A percentile compares a stretch with the other conserved stretches of the same genome.
Conservation (phyloP, 2,888 invertebrate species). For the Venustoraphidia nigricollis region DNA sequence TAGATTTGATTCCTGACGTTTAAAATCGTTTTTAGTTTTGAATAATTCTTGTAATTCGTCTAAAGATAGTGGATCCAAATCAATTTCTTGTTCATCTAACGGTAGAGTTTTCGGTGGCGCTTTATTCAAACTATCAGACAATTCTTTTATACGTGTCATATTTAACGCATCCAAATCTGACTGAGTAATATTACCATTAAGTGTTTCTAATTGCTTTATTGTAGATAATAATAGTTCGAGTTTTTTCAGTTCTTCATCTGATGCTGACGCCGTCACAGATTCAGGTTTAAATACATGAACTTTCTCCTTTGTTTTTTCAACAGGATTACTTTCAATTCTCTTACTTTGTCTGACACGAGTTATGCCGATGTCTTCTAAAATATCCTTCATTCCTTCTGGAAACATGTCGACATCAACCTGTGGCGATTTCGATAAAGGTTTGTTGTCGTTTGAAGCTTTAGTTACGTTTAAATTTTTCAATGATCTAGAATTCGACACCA, state of each 20-base stretch:
- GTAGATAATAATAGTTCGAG: conserved; percentile 31
- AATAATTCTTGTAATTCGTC: conserved; percentile 17
- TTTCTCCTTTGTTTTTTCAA: conserved; percentile 7
- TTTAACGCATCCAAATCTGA: conserved; percentile 28
- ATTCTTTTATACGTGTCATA: conserved; percentile 21
- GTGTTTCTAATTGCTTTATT: conserved; percentile 26
- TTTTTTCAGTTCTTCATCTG: conserved; percentile 34
- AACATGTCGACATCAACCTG: conserved; percentile 22
- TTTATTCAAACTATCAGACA: conserved; percentile 21
- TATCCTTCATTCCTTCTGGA: conserved; percentile 21
- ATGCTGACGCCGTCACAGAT: conserved; percentile 16
- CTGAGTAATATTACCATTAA: conserved; percentile 25
- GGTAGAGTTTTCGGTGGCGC: conserved; percentile 13
- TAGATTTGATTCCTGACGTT: conserved; percentile 28
- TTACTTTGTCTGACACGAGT: conserved; percentile 6
- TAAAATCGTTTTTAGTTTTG: conserved; percentile 32
- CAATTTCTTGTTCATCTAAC: conserved; percentile 19
- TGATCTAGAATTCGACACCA: conserved; percentile 17
- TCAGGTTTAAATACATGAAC: conserved; percentile 21
- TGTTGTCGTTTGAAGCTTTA: neutral
- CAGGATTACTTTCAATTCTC: conserved; percentile 6
- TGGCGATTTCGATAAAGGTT: conserved; percentile 18
- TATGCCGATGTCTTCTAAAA: conserved; percentile 24
- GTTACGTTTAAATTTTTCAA: neutral
- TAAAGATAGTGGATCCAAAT: conserved; percentile 27